These are phyloP conservation scores for Hypotaenidia philippensis DNA, from an alignment of 2,797 vertebrate genomes.

Conservation along the genomic window DNA sequence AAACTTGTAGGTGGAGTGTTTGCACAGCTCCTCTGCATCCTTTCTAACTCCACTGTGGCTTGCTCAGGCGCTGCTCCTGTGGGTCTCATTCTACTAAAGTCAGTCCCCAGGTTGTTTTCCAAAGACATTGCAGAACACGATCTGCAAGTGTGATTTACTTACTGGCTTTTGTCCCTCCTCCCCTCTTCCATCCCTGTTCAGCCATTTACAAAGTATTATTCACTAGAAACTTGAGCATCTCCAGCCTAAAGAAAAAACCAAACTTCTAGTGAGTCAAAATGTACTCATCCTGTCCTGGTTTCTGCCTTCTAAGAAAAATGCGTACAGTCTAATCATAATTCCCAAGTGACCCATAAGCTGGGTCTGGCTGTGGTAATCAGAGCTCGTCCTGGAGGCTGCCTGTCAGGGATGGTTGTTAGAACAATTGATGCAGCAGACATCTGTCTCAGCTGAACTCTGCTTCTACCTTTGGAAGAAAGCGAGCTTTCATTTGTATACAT, in stretches of 20 bases:
- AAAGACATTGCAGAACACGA: not conserved
- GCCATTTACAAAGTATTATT: constrained; percentile 15
- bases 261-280: constrained; percentile 24
- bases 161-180: not conserved
- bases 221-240: constrained; percentile 30
- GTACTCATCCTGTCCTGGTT: constrained; percentile 17
- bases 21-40: not conserved
- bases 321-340: constrained; percentile 31
- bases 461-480: constrained; percentile 42
- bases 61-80: not conserved
- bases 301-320: constrained; percentile 50
- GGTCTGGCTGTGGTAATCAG: constrained; percentile 57
- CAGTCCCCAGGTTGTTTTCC: not conserved
- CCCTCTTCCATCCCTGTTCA: not conserved
- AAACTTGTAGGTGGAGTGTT: not conserved
- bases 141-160: not conserved
- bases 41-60: not conserved
- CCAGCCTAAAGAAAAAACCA: not conserved
- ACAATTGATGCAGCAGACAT: constrained; percentile 60
- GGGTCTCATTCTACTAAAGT: not conserved
- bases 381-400: constrained; percentile 21
- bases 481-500: constrained; percentile 41
- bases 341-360: constrained; percentile 38
- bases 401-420: constrained; percentile 55
- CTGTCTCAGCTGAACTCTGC: constrained; percentile 65